These are phyloP conservation scores for Crossaster papposus DNA, from an alignment of 53 echinoderm and acorn worm genomes.

Conservation along the genomic window DNA sequence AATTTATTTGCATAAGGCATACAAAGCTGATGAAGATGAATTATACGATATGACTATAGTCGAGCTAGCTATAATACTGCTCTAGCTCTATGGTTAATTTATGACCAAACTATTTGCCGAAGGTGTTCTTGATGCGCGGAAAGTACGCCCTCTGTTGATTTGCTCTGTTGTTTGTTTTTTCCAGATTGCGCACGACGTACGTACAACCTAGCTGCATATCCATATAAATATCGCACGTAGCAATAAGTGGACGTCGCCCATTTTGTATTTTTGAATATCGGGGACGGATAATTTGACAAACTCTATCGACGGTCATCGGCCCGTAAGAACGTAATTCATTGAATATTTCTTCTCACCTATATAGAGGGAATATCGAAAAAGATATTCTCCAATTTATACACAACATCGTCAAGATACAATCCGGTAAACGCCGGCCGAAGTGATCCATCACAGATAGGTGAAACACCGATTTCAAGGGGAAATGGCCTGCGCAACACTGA, in stretches of 20 bases:
- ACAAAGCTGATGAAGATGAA: too few relatives aligned
- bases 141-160: slow-evolving; percentile 44
- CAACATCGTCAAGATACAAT: slow-evolving; percentile 18
- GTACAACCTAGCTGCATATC: too few relatives aligned
- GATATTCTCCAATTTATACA: slow-evolving; percentile 10
- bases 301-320: slow-evolving; percentile 49
- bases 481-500: slow-evolving; percentile 99
- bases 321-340: not conserved
- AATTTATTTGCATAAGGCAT: too few relatives aligned
- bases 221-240: not conserved
- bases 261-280: slow-evolving; percentile 15
- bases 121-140: not conserved
- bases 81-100: too few relatives aligned
- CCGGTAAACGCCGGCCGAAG: slow-evolving; percentile 52
- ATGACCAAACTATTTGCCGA: too few relatives aligned
- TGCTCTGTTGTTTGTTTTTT: slow-evolving; percentile 36
- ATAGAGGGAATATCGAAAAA: not conserved
- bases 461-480: not conserved
- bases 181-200: too few relatives aligned
- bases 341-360: not conserved
- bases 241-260: slow-evolving; percentile 54
- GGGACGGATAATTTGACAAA: not conserved
- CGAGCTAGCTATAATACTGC: too few relatives aligned
- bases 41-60: too few relatives aligned
- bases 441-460: not conserved